A percentile compares a stretch with the other conserved stretches of the same genome.
Conservation (phyloP, 1,140 invertebrate genomes). For the Grapholita molesta region DNA sequence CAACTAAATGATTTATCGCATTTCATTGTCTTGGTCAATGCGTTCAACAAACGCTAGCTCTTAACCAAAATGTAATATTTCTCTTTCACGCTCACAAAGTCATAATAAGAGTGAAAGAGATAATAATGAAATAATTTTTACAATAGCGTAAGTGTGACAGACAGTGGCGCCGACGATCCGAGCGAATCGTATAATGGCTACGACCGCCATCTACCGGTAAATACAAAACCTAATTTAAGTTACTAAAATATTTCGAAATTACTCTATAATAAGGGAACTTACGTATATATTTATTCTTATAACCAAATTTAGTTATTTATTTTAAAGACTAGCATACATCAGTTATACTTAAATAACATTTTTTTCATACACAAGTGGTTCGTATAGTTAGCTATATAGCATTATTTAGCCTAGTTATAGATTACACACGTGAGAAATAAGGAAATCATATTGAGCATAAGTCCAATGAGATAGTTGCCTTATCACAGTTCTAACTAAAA, state of each 20-base stretch:
- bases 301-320: conserved; percentile 62
- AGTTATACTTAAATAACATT: conserved; percentile 57
- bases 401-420: conserved; percentile 31
- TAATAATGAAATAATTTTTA: too few species aligned
- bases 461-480: conserved; percentile 17
- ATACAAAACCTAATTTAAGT: conserved; percentile 44
- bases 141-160: not conserved
- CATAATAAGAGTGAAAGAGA: not conserved
- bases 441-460: conserved; percentile 30
- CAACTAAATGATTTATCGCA: too few species aligned
- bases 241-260: conserved; percentile 56
- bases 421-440: conserved; percentile 46
- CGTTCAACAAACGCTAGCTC: too few species aligned
- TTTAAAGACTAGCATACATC: conserved; percentile 72
- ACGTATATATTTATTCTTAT: conserved; percentile 63
- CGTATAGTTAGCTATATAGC: conserved; percentile 36
- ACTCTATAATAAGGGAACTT: conserved; percentile 59
- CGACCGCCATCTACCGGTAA: conserved; percentile 40
- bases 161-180: not conserved
- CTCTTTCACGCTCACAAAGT: not conserved
- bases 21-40: too few species aligned
- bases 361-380: conserved; percentile 46
- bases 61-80: too few species aligned
- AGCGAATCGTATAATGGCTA: conserved; percentile 17
- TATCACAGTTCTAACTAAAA: conserved; percentile 9